Conservation (phyloP, 2,888 invertebrate genomes). For the Dynastes maya region DNA sequence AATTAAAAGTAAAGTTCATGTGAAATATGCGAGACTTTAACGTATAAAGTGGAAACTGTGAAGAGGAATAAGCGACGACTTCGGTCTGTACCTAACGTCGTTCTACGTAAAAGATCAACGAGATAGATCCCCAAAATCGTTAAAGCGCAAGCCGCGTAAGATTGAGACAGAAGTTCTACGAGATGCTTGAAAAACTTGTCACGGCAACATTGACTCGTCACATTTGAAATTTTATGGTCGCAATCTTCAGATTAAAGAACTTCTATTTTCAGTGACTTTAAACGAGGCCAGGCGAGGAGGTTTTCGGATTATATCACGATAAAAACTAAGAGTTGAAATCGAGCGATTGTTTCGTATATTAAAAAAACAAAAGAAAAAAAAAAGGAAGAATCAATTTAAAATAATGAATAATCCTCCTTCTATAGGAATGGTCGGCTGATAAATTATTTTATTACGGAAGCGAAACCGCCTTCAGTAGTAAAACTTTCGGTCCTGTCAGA, state of each 20-base stretch:
- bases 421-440: not conserved
- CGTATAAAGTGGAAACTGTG: not conserved
- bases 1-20: slow-evolving; percentile 6
- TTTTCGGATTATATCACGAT: slow-evolving; percentile 22
- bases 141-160: not conserved
- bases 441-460: slow-evolving; percentile 15
- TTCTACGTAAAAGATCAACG: too few species aligned
- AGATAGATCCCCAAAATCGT: not conserved
- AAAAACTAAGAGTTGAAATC: not conserved
- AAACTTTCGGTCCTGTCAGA: slow-evolving; percentile 34
- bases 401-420: not conserved
- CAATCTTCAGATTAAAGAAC: slow-evolving; percentile 11
- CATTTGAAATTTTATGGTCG: slow-evolving; percentile 33
- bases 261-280: not conserved
- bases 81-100: not conserved
- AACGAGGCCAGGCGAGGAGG: not conserved
- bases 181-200: slow-evolving; percentile 33
- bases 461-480: not conserved
- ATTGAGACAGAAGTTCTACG: slow-evolving; percentile 19
- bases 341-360: too few species aligned
- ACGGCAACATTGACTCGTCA: slow-evolving; percentile 19
- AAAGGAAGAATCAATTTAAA: not conserved
- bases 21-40: not conserved
- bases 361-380: too few species aligned
- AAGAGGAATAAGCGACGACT: not conserved